Conservation (phyloP, 64 coral and sea anemone genomes). For the Hydrozoanthus tunicans region DNA sequence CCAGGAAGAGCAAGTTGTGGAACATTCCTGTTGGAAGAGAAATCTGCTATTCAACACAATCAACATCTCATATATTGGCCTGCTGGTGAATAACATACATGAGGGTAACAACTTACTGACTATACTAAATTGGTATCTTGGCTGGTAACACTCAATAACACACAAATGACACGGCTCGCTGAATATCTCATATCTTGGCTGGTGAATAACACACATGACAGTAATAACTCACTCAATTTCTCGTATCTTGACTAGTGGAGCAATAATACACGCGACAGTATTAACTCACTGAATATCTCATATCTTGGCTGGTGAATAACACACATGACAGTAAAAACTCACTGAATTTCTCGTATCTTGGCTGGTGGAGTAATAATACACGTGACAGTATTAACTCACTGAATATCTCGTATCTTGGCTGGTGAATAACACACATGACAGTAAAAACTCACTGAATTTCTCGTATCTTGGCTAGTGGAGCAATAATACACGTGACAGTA, state of each 20-base stretch:
- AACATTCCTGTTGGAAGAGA: constrained; percentile 51
- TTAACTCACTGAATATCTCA: background rate
- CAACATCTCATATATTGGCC: background rate
- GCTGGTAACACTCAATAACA: no score
- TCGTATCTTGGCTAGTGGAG: constrained; percentile 56
- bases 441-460: constrained; percentile 27
- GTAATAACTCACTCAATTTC: constrained; percentile 30
- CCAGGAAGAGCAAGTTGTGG: constrained; percentile 66
- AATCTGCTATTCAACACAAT: background rate
- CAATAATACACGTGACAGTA: background rate
- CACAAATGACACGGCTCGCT: background rate
- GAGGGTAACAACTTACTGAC: background rate
- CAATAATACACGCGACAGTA: background rate
- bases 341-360: constrained; percentile 61
- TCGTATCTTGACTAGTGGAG: constrained; percentile 54
- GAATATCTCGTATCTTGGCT: background rate
- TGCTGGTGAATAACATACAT: constrained; percentile 32
- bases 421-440: no score
- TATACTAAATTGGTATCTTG: background rate
- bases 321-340: background rate
- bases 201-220: no score
- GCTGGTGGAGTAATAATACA: constrained; percentile 29
- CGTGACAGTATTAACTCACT: background rate
- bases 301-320: no score
- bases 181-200: background rate